Conservation (phyloP, 2,888 invertebrate species). For the Oligia latruncula region DNA sequence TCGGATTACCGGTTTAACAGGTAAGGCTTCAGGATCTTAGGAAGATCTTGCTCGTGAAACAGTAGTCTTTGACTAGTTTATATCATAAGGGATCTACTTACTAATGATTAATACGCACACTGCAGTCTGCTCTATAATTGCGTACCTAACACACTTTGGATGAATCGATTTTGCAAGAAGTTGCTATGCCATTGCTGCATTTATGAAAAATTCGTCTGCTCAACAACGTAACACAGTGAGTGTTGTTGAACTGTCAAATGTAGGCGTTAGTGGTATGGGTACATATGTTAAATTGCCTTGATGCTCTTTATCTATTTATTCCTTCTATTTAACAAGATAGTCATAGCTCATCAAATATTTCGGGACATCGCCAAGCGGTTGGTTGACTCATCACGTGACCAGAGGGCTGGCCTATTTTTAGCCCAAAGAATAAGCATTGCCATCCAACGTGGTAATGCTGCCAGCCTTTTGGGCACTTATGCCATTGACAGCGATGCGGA, state of each 20-base stretch:
- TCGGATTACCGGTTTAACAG: conserved; percentile 94
- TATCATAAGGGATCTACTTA: no score
- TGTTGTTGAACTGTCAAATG: neutral
- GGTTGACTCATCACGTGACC: no score
- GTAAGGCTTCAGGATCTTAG: conserved; percentile 60
- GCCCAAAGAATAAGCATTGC: no score
- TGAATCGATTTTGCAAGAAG: neutral
- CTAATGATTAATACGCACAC: neutral
- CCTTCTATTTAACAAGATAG: neutral
- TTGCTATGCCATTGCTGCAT: neutral
- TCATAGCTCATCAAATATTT: no score
- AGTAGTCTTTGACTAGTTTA: neutral
- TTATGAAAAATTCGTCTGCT: neutral
- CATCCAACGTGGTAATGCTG: no score
- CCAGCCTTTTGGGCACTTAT: no score
- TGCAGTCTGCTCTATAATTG: neutral
- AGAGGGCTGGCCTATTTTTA: no score
- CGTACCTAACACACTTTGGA: neutral
- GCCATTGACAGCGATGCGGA: no score
- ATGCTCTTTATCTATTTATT: neutral
- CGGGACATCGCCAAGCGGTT: no score
- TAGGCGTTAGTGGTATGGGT: neutral
- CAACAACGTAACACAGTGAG: neutral
- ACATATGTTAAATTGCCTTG: neutral
- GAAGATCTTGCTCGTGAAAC: neutral